A percentile compares a stretch with the other conserved stretches of the same genome.
Conservation (phyloP, 2,113 vertebrate species). For the Osmerus mordax region DNA sequence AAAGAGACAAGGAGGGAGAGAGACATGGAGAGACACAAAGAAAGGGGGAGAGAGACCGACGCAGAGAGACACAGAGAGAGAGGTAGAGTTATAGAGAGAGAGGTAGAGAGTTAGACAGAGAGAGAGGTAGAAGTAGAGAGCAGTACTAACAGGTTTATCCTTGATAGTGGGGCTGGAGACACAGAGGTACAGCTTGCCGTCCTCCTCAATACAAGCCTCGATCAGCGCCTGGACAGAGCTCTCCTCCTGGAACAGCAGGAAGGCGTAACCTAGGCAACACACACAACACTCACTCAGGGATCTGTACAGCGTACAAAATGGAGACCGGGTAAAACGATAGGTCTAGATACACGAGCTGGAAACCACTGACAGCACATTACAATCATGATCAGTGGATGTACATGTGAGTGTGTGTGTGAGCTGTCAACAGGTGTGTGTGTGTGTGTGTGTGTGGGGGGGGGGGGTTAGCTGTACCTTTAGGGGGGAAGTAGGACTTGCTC, state of each 20-base stretch:
- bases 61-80: too few species aligned
- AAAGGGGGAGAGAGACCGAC: too few species aligned
- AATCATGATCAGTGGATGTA: too few species aligned
- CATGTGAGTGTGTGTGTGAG: too few species aligned
- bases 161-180: slow-evolving; percentile 99
- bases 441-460: neutral
- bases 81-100: too few species aligned
- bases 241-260: slow-evolving; percentile 98
- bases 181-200: slow-evolving; percentile 95
- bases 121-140: neutral
- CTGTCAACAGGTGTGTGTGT: neutral
- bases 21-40: too few species aligned
- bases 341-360: too few species aligned
- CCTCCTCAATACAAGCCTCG: slow-evolving; percentile 96
- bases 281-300: slow-evolving; percentile 9
- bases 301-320: neutral
- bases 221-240: slow-evolving; percentile 96
- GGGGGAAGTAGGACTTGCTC: slow-evolving; percentile 98
- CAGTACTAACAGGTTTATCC: slow-evolving; percentile 93
- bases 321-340: neutral
- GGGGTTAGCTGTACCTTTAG: slow-evolving; percentile 83
- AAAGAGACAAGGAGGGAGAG: too few species aligned
- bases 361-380: too few species aligned
- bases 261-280: slow-evolving; percentile 85
- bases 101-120: too few species aligned